Evolutionary conservation across 2,888 invertebrate genomes (phyloP).

Genomic region (Dioctria rufipes): DNA sequence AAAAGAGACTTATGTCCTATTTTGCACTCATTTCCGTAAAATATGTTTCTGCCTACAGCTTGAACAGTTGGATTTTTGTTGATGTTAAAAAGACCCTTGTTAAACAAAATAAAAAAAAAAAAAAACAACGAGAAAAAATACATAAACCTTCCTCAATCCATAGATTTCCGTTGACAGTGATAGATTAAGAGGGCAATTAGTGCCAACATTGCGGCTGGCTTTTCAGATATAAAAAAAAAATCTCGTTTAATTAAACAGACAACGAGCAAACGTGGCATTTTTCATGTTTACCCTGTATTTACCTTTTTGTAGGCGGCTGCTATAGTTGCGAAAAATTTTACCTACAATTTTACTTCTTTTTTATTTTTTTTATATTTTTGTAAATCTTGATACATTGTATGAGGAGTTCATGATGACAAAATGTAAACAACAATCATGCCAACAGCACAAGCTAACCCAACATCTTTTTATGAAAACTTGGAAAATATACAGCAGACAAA

Average conservation of each 20-base stretch:
- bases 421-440: constrained; percentile 36
- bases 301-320: constrained; percentile 9
- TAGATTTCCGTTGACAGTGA: constrained; percentile 35
- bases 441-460: background rate
- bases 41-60: background rate
- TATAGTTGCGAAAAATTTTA: constrained; percentile 19
- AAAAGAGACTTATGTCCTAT: constrained; percentile 29
- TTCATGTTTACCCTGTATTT: constrained; percentile 2
- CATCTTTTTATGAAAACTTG: too few species aligned
- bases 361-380: too few species aligned
- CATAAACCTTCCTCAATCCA: constrained; percentile 19
- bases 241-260: constrained; percentile 33
- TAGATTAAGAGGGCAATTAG: constrained; percentile 42
- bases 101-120: too few species aligned
- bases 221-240: background rate
- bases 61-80: too few species aligned
- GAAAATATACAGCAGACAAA: too few species aligned
- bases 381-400: too few species aligned
- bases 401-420: background rate
- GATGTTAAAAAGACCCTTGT: too few species aligned
- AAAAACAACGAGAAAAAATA: too few species aligned
- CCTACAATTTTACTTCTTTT: background rate
- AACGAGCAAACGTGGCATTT: background rate
- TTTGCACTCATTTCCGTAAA: constrained; percentile 26
- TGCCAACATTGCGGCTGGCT: constrained; percentile 5